Percentiles rank a stretch among this genome's conserved stretches.
phyloP scores from a whole-genome alignment of 2,797 vertebrate genomes.

The Synaphobranchus kaupii region DNA sequence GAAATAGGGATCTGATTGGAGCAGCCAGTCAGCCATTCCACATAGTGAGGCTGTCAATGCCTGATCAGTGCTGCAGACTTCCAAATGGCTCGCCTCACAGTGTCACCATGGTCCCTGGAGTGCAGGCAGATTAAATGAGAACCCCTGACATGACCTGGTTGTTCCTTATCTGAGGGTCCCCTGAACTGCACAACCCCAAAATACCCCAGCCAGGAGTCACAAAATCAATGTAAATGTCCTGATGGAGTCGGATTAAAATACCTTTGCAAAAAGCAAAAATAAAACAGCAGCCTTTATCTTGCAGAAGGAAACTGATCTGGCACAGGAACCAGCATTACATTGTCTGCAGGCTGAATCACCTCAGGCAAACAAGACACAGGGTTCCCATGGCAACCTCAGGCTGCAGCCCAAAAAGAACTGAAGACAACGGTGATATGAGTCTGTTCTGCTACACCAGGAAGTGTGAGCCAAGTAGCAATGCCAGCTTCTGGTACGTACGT shows the following conservation, averaged over 20 bases:
- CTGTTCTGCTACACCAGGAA: neutral
- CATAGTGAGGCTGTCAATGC: neutral
- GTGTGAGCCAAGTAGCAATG: no score
- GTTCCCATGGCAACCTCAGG: constrained; percentile 27
- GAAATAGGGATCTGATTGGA: neutral
- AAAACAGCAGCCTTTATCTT: neutral
- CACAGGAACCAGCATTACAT: neutral
- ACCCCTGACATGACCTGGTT: neutral
- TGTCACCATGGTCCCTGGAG: neutral
- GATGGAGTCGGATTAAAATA: neutral
- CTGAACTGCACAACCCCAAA: neutral
- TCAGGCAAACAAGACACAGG: neutral
- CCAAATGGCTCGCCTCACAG: neutral
- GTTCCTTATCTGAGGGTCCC: neutral
- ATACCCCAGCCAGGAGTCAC: neutral
- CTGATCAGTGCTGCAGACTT: neutral
- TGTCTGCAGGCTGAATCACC: neutral
- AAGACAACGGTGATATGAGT: constrained; percentile 13
- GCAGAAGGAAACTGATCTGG: neutral
- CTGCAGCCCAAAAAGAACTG: neutral
- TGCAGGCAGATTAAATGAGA: neutral
- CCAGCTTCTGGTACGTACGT: neutral
- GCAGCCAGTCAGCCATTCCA: neutral
- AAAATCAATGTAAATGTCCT: neutral
- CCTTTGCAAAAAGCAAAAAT: neutral